phyloP scores from a whole-genome alignment of 1,140 invertebrate genomes.

The Microvelia longipes region DNA sequence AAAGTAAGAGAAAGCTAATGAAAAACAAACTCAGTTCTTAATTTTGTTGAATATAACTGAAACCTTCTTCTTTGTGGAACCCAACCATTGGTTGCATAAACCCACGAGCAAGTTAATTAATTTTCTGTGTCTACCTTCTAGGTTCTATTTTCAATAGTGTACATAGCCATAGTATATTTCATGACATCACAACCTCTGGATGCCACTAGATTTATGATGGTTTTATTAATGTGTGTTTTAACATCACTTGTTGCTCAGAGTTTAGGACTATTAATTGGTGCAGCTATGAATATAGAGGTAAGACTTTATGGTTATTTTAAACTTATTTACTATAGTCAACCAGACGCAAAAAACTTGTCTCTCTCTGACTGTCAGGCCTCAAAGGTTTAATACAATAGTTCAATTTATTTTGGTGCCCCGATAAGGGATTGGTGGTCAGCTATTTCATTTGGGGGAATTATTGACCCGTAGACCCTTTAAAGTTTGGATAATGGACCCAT shows the following conservation, averaged over 20 bases:
- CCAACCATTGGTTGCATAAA: no score
- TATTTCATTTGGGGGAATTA: no score
- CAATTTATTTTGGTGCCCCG: neutral
- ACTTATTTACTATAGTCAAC: neutral
- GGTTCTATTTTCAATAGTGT: conserved; percentile 77
- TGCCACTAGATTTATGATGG: conserved; percentile 67
- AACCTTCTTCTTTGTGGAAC: no score
- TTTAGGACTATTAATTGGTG: conserved; percentile 79
- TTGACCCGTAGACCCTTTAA: no score
- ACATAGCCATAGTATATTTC: conserved; percentile 86
- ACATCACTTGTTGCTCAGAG: conserved; percentile 85
- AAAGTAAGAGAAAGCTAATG: no score
- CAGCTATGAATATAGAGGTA: conserved; percentile 76
- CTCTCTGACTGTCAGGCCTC: neutral
- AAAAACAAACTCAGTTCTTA: no score
- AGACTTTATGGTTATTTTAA: no score
- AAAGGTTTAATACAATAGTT: neutral
- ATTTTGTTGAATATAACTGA: no score
- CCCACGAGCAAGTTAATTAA: no score
- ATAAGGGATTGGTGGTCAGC: no score
- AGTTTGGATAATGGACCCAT: no score
- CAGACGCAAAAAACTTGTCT: neutral
- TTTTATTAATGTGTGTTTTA: conserved; percentile 69
- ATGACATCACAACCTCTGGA: conserved; percentile 87
- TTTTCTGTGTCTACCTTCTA: no score